Base-by-base conservation (phyloP, 2,888 invertebrate species). In the Parnassius orleans region DNA sequence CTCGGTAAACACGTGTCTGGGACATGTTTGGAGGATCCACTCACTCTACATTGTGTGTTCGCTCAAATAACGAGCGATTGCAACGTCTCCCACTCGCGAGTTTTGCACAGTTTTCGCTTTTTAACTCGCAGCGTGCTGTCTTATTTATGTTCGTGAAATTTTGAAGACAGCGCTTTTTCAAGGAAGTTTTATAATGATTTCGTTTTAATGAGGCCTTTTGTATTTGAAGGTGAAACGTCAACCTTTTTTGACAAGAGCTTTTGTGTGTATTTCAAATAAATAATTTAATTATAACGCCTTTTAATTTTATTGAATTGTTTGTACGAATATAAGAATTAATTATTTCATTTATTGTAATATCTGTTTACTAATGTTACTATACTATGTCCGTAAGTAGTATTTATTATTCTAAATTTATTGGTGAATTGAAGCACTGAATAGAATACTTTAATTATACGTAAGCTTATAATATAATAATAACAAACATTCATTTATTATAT, bases 1-100 rank as follows among this genome's bases (percentile, higher is more conserved):
- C 70, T 78, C 70, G 69, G 75, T 67, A 77, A 79, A 78, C 78
- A 79, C 66, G 71, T 74, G 74, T 71, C 69, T 66, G 66, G 60
- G 68, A 66, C 68, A 68, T 69, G 68, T 69, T 69, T 66, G 66
- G 68, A 63, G 65, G 57, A 64, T 60, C 61, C 60, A 60, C 60
- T 60, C 61, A 57, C 52, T 66, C 61, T 66, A 44, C 57, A 56
- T 48, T 66, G 59, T 66, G 65, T 64, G 63, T 63, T 19, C 61
- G 62, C 57, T 64, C 68, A 65, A 68, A 69, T 69, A 69, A 68
- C 68, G 58, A 65, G 65, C 66, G 68, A 69, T 68, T 63, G 65
- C 66, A 60, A 53, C 60, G 54, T 58, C 53, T 12, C 52, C 54
- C 33, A 12, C 53, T 19, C 12, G 47, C 53, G 41, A 43, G 57